phyloP scores from a whole-genome alignment of 2,797 vertebrate species.

The Falco rusticolus region DNA sequence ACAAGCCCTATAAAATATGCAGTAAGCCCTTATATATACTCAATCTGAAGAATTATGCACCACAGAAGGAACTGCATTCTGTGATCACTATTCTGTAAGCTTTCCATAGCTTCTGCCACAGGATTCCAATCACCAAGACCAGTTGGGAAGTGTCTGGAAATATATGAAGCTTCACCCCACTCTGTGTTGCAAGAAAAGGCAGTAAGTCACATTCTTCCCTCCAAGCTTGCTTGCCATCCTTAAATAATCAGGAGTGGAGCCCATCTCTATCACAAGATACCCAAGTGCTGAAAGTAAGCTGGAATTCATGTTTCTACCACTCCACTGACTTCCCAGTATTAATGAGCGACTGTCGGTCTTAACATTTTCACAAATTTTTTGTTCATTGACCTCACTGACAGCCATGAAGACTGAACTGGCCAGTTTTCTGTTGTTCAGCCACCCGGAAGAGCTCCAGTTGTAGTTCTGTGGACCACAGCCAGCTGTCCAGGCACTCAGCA shows the following conservation, averaged over 20 bases:
- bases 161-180: background rate
- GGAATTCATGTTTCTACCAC: background rate
- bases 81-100: background rate
- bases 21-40: background rate
- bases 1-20: background rate
- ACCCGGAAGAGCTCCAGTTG: background rate
- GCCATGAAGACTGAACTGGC: background rate
- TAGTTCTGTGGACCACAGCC: background rate
- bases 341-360: background rate
- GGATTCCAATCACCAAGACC: background rate
- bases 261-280: background rate
- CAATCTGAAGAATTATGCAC: background rate
- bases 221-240: background rate
- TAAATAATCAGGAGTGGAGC: background rate
- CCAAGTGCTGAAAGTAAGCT: background rate
- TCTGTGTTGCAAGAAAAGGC: background rate
- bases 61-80: fast-evolving
- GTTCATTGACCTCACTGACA: background rate
- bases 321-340: background rate
- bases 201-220: background rate
- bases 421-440: background rate
- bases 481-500: background rate
- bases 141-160: background rate
- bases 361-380: background rate
- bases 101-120: background rate